phyloP scores from a whole-genome alignment of 2,888 invertebrate species.

The Dione juno region DNA sequence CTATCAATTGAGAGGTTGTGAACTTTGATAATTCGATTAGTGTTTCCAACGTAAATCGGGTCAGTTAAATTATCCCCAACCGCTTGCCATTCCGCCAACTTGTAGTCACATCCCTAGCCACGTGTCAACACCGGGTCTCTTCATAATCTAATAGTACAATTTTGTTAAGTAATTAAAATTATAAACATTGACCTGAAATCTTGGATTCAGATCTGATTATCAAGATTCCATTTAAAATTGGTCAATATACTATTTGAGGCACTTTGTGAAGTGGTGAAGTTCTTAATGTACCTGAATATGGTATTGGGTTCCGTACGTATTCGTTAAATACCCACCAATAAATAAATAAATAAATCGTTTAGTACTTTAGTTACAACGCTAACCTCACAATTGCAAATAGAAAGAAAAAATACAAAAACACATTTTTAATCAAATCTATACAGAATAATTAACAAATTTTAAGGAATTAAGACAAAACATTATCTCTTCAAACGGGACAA shows the following conservation, averaged over 20 bases:
- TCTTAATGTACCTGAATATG: not conserved
- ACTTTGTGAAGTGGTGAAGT: not conserved
- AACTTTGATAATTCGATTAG: constrained; percentile 19
- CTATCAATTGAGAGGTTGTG: constrained; percentile 3
- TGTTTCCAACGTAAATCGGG: not conserved
- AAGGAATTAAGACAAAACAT: not conserved
- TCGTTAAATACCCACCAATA: too few species aligned
- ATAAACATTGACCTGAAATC: constrained; percentile 49
- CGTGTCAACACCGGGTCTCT: constrained; percentile 15
- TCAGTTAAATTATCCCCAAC: constrained; percentile 6
- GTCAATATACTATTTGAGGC: not conserved
- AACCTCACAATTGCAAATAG: too few species aligned
- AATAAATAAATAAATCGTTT: too few species aligned
- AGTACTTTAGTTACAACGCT: too few species aligned
- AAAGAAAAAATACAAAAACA: too few species aligned
- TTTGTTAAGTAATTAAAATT: constrained; percentile 59
- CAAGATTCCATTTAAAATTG: not conserved
- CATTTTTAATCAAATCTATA: not conserved
- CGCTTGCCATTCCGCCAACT: constrained; percentile 1
- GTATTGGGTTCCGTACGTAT: too few species aligned
- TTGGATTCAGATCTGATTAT: not conserved
- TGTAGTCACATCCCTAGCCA: constrained; percentile 9
- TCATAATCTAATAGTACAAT: constrained; percentile 42
- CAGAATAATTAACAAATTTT: not conserved
- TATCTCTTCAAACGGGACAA: constrained; percentile 15